phyloP scores from a whole-genome alignment of 2,113 vertebrate genomes.

The Erpornis zantholeuca region DNA sequence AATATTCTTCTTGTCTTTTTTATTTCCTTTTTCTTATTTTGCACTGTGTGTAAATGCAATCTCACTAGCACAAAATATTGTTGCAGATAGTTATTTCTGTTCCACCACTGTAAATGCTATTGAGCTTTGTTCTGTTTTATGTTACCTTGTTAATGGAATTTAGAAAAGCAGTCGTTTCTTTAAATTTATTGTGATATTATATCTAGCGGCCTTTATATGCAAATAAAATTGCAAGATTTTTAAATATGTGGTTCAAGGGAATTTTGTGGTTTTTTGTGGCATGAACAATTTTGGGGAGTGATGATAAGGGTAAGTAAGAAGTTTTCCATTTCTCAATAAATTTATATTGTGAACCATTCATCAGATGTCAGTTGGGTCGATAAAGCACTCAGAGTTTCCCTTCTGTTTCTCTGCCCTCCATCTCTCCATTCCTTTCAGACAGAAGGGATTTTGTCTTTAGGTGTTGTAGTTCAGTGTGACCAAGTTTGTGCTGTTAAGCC shows the following conservation, averaged over 20 bases:
- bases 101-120: slow-evolving; percentile 93
- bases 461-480: background rate
- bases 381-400: slow-evolving; percentile 2
- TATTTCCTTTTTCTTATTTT: slow-evolving; percentile 81
- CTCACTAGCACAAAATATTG: slow-evolving; percentile 95
- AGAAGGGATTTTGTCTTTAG: background rate
- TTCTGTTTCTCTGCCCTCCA: background rate
- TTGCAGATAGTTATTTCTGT: slow-evolving; percentile 92
- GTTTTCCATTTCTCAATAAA: slow-evolving; percentile 33
- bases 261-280: background rate
- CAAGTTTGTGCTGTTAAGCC: background rate
- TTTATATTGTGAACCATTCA: background rate
- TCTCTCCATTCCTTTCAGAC: background rate
- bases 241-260: slow-evolving; percentile 69
- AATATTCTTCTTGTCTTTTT: slow-evolving; percentile 85
- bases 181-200: slow-evolving; percentile 98
- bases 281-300: background rate
- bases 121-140: slow-evolving; percentile 85
- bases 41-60: slow-evolving; percentile 99
- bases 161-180: slow-evolving; percentile 89
- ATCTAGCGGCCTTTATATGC: slow-evolving; percentile 99
- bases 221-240: slow-evolving; percentile 99
- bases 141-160: slow-evolving; percentile 89
- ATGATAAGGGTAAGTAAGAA: background rate
- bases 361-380: background rate